phyloP scores from a whole-genome alignment of 1,140 invertebrate genomes.

The Rhyzopertha dominica region DNA sequence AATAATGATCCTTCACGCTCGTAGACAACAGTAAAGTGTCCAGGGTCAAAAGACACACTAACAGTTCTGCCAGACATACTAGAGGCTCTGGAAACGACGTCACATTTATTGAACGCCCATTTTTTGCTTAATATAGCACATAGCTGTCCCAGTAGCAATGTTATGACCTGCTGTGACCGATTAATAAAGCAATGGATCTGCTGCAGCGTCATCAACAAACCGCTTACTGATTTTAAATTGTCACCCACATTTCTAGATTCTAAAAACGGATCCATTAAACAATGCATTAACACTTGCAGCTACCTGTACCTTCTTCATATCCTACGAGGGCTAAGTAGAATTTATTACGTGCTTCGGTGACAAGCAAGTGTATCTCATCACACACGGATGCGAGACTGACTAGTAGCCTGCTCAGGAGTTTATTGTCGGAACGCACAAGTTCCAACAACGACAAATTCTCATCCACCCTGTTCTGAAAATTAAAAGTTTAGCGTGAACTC shows the following conservation, averaged over 20 bases:
- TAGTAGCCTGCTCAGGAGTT: conserved; percentile 75
- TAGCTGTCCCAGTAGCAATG: conserved; percentile 63
- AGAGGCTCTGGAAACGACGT: conserved; percentile 51
- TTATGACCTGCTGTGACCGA: conserved; percentile 60
- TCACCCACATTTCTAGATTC: conserved; percentile 6
- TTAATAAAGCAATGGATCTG: conserved; percentile 61
- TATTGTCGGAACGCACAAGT: conserved; percentile 75
- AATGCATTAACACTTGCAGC: conserved; percentile 8
- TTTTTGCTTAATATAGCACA: conserved; percentile 53
- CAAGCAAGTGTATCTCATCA: conserved; percentile 66
- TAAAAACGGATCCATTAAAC: conserved; percentile 1
- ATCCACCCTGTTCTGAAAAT: conserved; percentile 45
- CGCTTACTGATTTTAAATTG: conserved; percentile 36
- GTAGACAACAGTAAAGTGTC: conserved; percentile 65
- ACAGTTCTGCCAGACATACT: conserved; percentile 60
- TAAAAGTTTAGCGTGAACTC: conserved; percentile 24
- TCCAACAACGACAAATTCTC: conserved; percentile 64
- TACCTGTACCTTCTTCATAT: conserved; percentile 54
- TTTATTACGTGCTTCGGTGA: conserved; percentile 60
- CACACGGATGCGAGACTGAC: conserved; percentile 74
- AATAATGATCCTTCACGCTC: conserved; percentile 63
- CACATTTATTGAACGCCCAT: conserved; percentile 31
- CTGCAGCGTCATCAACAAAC: conserved; percentile 55
- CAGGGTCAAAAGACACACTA: conserved; percentile 64
- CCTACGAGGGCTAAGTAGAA: conserved; percentile 58